Evolutionary conservation across 2,888 invertebrate species (phyloP).

Genomic region (Graphium colonna): DNA sequence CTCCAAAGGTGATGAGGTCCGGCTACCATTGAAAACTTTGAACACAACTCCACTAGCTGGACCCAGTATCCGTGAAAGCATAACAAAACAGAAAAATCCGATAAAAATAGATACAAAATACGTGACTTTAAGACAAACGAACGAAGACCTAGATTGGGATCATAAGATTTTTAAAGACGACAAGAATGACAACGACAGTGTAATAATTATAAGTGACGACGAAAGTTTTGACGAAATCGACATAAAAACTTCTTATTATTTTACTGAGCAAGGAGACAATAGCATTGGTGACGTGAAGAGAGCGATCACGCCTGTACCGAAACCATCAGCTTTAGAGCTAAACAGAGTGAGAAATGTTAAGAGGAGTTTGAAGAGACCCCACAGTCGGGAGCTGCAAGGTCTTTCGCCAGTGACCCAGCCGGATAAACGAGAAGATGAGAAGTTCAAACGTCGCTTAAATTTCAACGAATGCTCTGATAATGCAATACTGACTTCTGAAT

Average conservation of each 20-base stretch:
- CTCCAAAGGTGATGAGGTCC: slow-evolving; percentile 21
- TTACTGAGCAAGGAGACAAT: slow-evolving; percentile 28
- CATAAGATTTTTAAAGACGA: slow-evolving; percentile 45
- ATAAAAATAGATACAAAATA: slow-evolving; percentile 24
- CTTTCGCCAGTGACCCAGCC: slow-evolving; percentile 40
- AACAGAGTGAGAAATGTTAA: slow-evolving; percentile 57
- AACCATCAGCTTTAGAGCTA: slow-evolving; percentile 36
- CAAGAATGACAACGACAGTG: slow-evolving; percentile 24
- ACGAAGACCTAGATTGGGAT: slow-evolving; percentile 44
- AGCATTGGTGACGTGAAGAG: slow-evolving; percentile 29
- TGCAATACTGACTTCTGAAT: too few relatives aligned
- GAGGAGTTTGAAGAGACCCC: slow-evolving; percentile 60
- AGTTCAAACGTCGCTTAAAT: slow-evolving; percentile 43
- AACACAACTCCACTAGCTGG: slow-evolving; percentile 31
- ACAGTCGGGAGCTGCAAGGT: slow-evolving; percentile 60
- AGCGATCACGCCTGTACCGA: slow-evolving; percentile 43
- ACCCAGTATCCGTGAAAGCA: slow-evolving; percentile 24
- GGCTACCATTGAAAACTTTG: slow-evolving; percentile 49
- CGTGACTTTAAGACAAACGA: slow-evolving; percentile 44
- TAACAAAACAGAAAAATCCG: slow-evolving; percentile 26
- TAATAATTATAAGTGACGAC: slow-evolving; percentile 42
- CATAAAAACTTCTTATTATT: slow-evolving; percentile 16
- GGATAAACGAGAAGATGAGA: slow-evolving; percentile 40
- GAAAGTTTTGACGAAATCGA: slow-evolving; percentile 29
- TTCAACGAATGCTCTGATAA: too few relatives aligned